These are phyloP conservation scores for Holacanthus passer DNA, from an alignment of 2,113 vertebrate genomes.

Conservation along the genomic window DNA sequence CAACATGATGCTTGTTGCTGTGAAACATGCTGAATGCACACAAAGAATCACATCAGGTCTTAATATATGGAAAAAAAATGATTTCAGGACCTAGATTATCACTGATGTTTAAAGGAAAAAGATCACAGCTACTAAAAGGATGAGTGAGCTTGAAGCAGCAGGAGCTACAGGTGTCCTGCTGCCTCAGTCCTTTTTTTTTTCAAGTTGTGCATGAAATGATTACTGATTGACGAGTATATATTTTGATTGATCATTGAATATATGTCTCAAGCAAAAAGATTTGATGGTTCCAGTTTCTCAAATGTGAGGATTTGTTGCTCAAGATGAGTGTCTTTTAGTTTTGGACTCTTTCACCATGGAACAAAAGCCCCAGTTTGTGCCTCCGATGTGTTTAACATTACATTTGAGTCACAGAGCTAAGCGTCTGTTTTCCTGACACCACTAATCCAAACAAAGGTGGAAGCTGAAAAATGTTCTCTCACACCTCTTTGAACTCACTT, in stretches of 20 bases:
- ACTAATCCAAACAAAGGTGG: too few relatives aligned
- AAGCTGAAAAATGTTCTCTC: too few relatives aligned
- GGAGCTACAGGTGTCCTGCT: neutral
- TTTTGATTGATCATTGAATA: neutral
- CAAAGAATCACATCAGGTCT: neutral
- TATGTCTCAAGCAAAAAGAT: neutral
- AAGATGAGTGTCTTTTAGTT: too few relatives aligned
- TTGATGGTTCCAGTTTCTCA: neutral
- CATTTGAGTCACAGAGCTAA: neutral
- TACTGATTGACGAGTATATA: neutral
- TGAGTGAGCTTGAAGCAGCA: neutral
- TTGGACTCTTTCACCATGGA: neutral
- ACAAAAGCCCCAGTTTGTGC: neutral
- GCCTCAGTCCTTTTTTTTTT: neutral
- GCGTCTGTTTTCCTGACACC: neutral
- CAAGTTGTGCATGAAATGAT: neutral
- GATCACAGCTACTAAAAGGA: neutral
- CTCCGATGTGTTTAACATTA: neutral
- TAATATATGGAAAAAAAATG: neutral
- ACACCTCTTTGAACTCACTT: too few relatives aligned
- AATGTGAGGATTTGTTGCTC: neutral
- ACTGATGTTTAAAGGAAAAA: neutral
- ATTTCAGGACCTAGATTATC: neutral
- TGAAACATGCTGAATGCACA: neutral
- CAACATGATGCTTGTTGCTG: neutral